phyloP scores from a whole-genome alignment of 2,888 invertebrate species.

The Trissoscelio sp. region DNA sequence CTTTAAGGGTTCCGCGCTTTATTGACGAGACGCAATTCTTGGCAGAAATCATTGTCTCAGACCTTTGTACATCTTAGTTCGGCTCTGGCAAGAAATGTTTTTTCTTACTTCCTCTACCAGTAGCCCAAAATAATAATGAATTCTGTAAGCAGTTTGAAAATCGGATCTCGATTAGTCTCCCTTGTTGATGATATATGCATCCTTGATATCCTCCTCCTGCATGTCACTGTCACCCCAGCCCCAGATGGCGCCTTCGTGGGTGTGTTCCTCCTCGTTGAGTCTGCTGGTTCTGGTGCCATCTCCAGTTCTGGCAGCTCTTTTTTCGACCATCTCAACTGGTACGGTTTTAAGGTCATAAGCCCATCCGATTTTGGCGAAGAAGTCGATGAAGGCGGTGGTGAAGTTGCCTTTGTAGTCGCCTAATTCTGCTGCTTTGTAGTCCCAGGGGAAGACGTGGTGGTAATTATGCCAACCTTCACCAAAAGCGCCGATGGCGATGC shows the following conservation, averaged over 20 bases:
- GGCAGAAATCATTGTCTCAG: neutral
- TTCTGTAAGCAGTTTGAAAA: neutral
- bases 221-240: constrained; percentile 94
- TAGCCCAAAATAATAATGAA: neutral
- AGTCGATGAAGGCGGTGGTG: constrained; percentile 87
- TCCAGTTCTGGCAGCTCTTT: constrained; percentile 89
- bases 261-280: constrained; percentile 82
- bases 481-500: constrained; percentile 87
- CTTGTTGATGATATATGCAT: constrained; percentile 80
- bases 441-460: constrained; percentile 94
- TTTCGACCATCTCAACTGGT: constrained; percentile 88
- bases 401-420: constrained; percentile 87
- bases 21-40: neutral
- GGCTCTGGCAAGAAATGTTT: neutral
- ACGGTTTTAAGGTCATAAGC: constrained; percentile 94
- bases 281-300: constrained; percentile 86
- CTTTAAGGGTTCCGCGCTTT: neutral
- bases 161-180: constrained; percentile 70
- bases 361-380: constrained; percentile 90
- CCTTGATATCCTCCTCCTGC: constrained; percentile 87
- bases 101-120: neutral
- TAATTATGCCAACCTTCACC: constrained; percentile 96
- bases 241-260: constrained; percentile 87
- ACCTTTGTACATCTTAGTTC: neutral
- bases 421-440: constrained; percentile 90